Base-by-base conservation (phyloP, 2,888 invertebrate species). In the Ephialtes manifestator region DNA sequence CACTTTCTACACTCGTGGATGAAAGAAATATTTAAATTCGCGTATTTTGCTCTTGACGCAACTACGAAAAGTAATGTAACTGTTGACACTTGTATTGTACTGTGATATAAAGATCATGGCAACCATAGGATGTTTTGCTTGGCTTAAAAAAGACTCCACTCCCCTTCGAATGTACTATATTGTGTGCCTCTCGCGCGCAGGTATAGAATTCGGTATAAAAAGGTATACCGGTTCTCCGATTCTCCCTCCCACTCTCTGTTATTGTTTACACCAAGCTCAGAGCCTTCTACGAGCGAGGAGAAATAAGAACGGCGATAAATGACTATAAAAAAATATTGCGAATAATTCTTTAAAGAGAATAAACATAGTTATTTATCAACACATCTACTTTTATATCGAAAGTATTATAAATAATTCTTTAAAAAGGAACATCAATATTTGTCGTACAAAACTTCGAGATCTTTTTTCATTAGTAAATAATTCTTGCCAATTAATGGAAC, bases 1-100 rank as follows among this genome's bases (percentile, higher is more conserved):
- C 65, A 46, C 72, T 80, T 68, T 58, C 77, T 58, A 77, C 46
- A 58, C 13, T 58, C 18, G 68, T 43, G 24, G 39, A 67, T n/a
- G 46, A 68, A 48, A 13, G 48, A 75, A 48, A 48, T 53, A 31
- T 60, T 4, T 20, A 8, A 48, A 60, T 48, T 63, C n/a, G 43
- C 35, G 31, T 48, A 58, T 74, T 58, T 60, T 43, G 0, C 20
- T 10, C 24, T 63, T 31, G 35, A 8, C 20, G 43, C 10, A 55
- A 55, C 43, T 55, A 43, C 13, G 31, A 53, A 10, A 7, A 1
- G 4, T n/a, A 65, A 7, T 20, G 39, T 65, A 11, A 10, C 18
- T 39, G 39, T 39, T n/a, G 18, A 31, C 28, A n/a, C 24, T 60
- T 8, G 10, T 39, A 8, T 4, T 7, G 8, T 10, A 39, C 24